Conservation (phyloP, 2,113 vertebrate species). For the Pterocles burchelli region DNA sequence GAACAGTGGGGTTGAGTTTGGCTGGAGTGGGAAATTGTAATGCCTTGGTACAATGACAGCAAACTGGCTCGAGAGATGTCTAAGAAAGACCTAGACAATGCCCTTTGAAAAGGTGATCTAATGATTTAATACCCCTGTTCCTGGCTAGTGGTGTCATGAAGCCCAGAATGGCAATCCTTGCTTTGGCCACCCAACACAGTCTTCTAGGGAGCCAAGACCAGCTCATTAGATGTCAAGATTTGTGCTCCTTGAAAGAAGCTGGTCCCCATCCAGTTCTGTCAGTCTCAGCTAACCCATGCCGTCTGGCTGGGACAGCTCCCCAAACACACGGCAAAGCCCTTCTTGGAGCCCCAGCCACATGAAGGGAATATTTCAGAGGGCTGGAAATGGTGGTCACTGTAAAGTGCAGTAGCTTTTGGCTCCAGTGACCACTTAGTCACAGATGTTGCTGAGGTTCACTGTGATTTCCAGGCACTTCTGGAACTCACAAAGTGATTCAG, state of each 20-base stretch:
- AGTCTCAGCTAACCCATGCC: not conserved
- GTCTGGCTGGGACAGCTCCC: not conserved
- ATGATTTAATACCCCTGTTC: not conserved
- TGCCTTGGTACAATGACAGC: not conserved
- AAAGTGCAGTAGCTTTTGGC: not conserved
- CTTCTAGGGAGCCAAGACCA: conserved; percentile 17
- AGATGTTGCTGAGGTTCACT: not conserved
- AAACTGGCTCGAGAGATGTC: not conserved
- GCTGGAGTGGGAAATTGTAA: not conserved
- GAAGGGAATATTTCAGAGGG: not conserved
- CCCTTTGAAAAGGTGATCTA: not conserved
- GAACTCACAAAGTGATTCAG: not conserved
- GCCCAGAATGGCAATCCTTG: not conserved
- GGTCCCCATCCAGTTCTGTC: conserved; percentile 17
- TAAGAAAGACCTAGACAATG: not conserved
- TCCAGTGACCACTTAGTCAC: not conserved
- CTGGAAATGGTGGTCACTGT: not conserved
- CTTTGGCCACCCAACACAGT: not conserved
- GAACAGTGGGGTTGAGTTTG: not conserved
- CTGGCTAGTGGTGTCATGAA: not conserved
- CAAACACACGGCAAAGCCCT: not conserved
- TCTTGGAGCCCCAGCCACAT: not conserved
- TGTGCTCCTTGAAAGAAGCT: conserved; percentile 1
- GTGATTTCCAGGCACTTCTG: not conserved
- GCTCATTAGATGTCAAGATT: not conserved